A percentile compares a stretch with the other conserved stretches of the same genome.
phyloP scores from a whole-genome alignment of 2,113 vertebrate species.

The Corythornis madagascariensis region DNA sequence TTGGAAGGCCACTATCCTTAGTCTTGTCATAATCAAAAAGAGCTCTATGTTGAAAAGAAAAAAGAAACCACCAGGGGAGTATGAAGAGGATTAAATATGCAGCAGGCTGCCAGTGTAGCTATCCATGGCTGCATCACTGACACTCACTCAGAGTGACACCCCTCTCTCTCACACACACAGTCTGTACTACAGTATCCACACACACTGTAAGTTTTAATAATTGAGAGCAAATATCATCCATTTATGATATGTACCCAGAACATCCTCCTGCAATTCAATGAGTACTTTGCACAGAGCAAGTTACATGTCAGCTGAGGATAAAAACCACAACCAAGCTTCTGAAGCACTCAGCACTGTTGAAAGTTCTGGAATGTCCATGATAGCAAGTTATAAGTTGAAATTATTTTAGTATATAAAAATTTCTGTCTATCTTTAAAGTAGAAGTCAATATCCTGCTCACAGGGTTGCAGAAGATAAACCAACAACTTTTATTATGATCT shows the following conservation, averaged over 20 bases:
- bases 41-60: conserved; percentile 70
- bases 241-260: not conserved
- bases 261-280: not conserved
- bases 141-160: not conserved
- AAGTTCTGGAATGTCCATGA: not conserved
- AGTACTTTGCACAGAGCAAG: not conserved
- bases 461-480: no score
- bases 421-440: not conserved
- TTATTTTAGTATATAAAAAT: not conserved
- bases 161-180: not conserved
- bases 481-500: not conserved
- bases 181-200: not conserved
- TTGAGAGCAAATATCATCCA: not conserved
- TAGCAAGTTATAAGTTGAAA: not conserved
- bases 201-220: not conserved
- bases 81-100: not conserved
- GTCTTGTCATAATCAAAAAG: conserved; percentile 88
- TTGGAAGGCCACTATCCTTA: conserved; percentile 85
- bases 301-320: not conserved
- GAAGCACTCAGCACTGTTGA: not conserved
- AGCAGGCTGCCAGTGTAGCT: not conserved
- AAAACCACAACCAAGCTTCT: not conserved
- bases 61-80: not conserved
- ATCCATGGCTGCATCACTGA: not conserved
- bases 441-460: not conserved